Evolutionary conservation across 1,140 invertebrate genomes (phyloP).

Genomic region (Zaprionus ornatus): DNA sequence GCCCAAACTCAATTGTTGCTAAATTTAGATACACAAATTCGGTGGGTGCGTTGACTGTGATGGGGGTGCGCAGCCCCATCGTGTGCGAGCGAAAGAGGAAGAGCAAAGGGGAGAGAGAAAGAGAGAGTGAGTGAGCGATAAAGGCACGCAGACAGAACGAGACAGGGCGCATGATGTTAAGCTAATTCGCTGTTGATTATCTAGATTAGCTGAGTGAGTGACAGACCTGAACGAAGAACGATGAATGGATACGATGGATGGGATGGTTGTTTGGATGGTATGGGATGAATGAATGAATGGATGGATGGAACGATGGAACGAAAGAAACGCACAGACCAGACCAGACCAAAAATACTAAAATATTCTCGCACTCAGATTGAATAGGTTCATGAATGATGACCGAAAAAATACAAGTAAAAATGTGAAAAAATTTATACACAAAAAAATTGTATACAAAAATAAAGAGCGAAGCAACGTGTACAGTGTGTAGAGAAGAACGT

Average conservation of each 20-base stretch:
- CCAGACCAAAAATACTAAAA: slow-evolving; percentile 19
- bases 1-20: slow-evolving; percentile 3
- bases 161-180: slow-evolving; percentile 11
- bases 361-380: slow-evolving; percentile 63
- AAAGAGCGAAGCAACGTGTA: slow-evolving; percentile 5
- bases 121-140: neutral
- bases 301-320: slow-evolving; percentile 5
- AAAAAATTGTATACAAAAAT: slow-evolving; percentile 12
- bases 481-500: slow-evolving; percentile 2
- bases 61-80: slow-evolving; percentile 23
- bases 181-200: slow-evolving; percentile 76
- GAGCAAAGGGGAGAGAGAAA: neutral
- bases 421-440: slow-evolving; percentile 37
- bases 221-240: slow-evolving; percentile 49
- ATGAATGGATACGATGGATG: slow-evolving; percentile 4
- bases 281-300: neutral
- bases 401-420: slow-evolving; percentile 48
- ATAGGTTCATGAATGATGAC: slow-evolving; percentile 67
- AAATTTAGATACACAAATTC: slow-evolving; percentile 27
- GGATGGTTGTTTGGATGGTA: neutral
- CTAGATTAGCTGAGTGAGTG: slow-evolving; percentile 77
- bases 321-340: slow-evolving; percentile 4
- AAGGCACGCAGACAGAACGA: neutral
- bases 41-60: slow-evolving; percentile 39
- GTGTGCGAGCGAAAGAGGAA: neutral